phyloP scores from a whole-genome alignment of 2,113 vertebrate genomes.

The Sander vitreus region DNA sequence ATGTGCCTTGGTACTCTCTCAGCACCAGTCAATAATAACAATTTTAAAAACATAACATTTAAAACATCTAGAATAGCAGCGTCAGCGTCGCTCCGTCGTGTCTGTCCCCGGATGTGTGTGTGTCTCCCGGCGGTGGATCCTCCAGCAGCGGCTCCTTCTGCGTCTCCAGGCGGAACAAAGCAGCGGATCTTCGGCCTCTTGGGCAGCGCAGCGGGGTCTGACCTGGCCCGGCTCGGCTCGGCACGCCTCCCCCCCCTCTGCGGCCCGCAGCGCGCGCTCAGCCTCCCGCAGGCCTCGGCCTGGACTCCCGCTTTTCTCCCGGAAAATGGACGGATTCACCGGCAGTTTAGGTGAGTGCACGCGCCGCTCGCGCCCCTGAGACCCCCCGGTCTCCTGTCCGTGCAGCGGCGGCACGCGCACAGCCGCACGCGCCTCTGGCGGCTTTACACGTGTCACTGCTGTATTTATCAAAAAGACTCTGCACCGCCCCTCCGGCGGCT shows the following conservation, averaged over 20 bases:
- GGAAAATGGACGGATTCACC: slow-evolving; percentile 95
- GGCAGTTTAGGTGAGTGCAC: slow-evolving; percentile 93
- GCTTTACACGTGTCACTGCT: slow-evolving; percentile 80
- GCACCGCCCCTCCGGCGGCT: slow-evolving; percentile 63
- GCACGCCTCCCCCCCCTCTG: not conserved
- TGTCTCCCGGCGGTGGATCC: slow-evolving; percentile 5
- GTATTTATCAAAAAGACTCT: slow-evolving; percentile 51
- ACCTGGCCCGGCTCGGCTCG: slow-evolving; percentile 19
- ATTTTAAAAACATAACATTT: too few species aligned
- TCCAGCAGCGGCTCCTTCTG: slow-evolving; percentile 5
- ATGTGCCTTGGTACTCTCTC: too few species aligned
- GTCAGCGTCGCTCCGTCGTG: slow-evolving; percentile 49
- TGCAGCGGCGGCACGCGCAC: not conserved
- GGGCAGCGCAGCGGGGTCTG: slow-evolving; percentile 15
- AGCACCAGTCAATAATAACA: too few species aligned
- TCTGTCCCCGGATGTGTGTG: slow-evolving; percentile 58
- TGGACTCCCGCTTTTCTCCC: slow-evolving; percentile 48
- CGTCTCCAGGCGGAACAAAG: slow-evolving; percentile 16
- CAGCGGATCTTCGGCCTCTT: slow-evolving; percentile 42
- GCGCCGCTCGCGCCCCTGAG: not conserved
- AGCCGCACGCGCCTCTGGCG: slow-evolving; percentile 38
- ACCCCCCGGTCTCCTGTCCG: not conserved
- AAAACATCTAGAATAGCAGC: too few species aligned
- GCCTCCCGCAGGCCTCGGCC: slow-evolving; percentile 69
- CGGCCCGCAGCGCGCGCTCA: slow-evolving; percentile 56